Percentiles rank a stretch among this genome's conserved stretches.
These are phyloP conservation scores for Eciton burchellii DNA, from an alignment of 1,140 invertebrate species.

Conservation along the genomic window DNA sequence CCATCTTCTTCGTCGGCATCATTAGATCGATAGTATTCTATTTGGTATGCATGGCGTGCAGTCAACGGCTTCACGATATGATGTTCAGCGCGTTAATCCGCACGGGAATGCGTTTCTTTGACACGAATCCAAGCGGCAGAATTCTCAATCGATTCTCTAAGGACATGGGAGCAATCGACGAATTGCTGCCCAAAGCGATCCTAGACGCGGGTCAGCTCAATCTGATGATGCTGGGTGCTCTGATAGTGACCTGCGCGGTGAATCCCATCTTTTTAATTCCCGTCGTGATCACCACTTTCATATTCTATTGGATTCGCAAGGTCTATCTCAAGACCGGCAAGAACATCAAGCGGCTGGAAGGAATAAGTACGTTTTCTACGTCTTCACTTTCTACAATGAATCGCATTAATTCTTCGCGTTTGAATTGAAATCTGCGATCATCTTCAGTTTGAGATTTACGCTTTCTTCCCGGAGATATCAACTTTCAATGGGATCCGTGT, in stretches of 20 bases:
- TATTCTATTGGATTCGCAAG: slow-evolving; percentile 91
- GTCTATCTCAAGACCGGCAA: slow-evolving; percentile 94
- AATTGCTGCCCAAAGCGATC: slow-evolving; percentile 92
- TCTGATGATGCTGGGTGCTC: slow-evolving; percentile 87
- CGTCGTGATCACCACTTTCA: slow-evolving; percentile 88
- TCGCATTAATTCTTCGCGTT: slow-evolving; percentile 77
- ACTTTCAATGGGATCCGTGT: slow-evolving; percentile 58
- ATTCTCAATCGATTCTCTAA: slow-evolving; percentile 92
- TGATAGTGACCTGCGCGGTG: slow-evolving; percentile 90
- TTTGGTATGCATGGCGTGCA: slow-evolving; percentile 88
- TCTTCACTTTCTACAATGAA: slow-evolving; percentile 2
- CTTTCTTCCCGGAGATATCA: background rate
- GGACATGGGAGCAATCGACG: slow-evolving; percentile 94
- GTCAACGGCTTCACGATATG: slow-evolving; percentile 89
- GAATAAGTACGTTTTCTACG: slow-evolving; percentile 88
- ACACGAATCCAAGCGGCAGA: slow-evolving; percentile 90
- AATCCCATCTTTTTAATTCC: slow-evolving; percentile 91
- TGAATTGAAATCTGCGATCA: slow-evolving; percentile 87
- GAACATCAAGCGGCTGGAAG: slow-evolving; percentile 94
- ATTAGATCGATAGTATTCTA: slow-evolving; percentile 88
- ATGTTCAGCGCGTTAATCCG: slow-evolving; percentile 88
- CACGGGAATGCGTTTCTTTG: slow-evolving; percentile 91
- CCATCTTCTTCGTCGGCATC: slow-evolving; percentile 84
- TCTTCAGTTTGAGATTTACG: slow-evolving; percentile 85
- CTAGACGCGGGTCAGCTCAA: slow-evolving; percentile 92